A percentile compares a stretch with the other conserved stretches of the same genome.
Evolutionary conservation across 2,113 vertebrate genomes (phyloP).

Genomic region (Willisornis vidua): DNA sequence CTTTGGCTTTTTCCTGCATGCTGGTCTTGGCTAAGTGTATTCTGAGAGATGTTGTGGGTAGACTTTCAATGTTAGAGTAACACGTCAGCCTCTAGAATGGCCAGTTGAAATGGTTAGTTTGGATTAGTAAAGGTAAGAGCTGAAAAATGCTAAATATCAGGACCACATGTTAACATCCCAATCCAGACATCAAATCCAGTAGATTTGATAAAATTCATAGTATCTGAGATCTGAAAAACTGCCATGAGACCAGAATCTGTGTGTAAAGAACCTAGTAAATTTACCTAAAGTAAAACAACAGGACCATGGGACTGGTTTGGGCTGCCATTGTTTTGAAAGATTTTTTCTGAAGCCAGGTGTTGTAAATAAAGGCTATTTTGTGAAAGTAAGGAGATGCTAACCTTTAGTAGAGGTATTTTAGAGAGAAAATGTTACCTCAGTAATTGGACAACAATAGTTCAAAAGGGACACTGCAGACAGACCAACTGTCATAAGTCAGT

Average conservation of each 20-base stretch:
- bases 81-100: fast-evolving
- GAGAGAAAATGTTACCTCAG: neutral
- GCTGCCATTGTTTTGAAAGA: neutral
- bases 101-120: neutral
- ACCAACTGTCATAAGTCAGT: neutral
- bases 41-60: neutral
- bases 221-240: neutral
- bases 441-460: neutral
- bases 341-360: neutral
- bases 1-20: neutral
- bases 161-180: neutral
- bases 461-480: neutral
- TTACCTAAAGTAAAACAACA: neutral
- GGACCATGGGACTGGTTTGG: neutral
- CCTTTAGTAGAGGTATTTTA: neutral
- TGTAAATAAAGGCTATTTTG: neutral
- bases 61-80: neutral
- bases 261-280: neutral
- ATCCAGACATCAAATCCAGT: neutral
- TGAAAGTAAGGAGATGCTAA: neutral
- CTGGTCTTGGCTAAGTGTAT: neutral
- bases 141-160: neutral
- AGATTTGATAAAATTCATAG: neutral
- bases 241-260: neutral
- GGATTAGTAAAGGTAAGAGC: neutral